Base-by-base conservation (phyloP, 2,113 vertebrate genomes). In the Ceratotherium simum region DNA sequence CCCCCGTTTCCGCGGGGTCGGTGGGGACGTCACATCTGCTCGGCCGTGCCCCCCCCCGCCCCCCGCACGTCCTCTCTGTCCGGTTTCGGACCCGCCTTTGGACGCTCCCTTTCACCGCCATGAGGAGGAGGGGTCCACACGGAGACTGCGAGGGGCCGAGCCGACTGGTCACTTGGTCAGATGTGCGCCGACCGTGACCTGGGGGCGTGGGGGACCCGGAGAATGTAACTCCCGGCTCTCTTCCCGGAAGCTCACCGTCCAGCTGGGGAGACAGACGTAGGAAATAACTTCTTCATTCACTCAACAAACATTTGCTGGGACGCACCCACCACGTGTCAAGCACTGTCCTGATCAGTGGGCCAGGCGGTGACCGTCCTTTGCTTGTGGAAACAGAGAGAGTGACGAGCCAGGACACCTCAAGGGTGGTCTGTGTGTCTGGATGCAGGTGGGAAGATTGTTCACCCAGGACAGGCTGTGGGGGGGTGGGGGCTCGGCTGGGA, bases 1-100 rank as follows among this genome's bases (percentile, higher is more conserved):
- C 33, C 89, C 88, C 91, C 91, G 46, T 81, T 86, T 97, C 93
- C 76, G 70, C 94, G 81, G 51, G 92, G 58, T 54, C 60, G 73
- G 84, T 25, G 31, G 60, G 27, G 80, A 60, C 14, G 27, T 17
- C 79, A 60, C 14, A 27, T 14, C n/a, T 3, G 4, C 54, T 81
- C 54, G 23, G 79, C n/a, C 13, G 3, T 81, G 79, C 33, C 54
- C 54, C 25, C 58, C 65, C 23, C 56, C 14, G n/a, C 54, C 18
- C 56, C 14, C 33, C 51, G 48, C 17, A n/a, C n/a, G n/a, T 39
- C 64, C 14, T 48, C 39, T 36, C 36, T 39, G 36, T 69, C 36
- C 5, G 18, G 12, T 87, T 70, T 70, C 70, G 14, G 82, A 65
- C 12, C 51, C 76, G 88, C 80, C 33, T 78, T 78, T 20, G 33